These are phyloP conservation scores for Byasa hedistus DNA, from an alignment of 2,888 invertebrate genomes.

Conservation along the genomic window DNA sequence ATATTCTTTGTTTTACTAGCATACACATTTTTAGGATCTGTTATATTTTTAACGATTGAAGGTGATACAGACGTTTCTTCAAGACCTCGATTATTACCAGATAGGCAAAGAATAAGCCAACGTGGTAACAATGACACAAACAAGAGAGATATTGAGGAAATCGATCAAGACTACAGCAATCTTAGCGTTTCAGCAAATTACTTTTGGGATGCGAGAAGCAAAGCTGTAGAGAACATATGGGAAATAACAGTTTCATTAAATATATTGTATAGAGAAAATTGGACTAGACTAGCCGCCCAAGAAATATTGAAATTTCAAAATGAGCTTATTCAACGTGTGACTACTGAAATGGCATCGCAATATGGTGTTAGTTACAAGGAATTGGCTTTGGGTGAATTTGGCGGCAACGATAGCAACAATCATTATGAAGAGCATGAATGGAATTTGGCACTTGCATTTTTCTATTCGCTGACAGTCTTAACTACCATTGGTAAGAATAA, in stretches of 20 bases:
- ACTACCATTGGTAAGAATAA: constrained; percentile 91
- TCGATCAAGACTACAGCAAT: constrained; percentile 63
- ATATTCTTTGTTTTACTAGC: constrained; percentile 90
- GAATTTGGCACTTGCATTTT: constrained; percentile 94
- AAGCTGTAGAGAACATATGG: constrained; percentile 93
- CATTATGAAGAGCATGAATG: constrained; percentile 86
- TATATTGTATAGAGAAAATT: constrained; percentile 93
- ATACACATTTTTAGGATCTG: constrained; percentile 87
- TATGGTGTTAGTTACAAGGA: constrained; percentile 77
- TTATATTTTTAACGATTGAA: constrained; percentile 92
- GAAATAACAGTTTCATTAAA: constrained; percentile 92
- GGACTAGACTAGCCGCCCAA: constrained; percentile 90
- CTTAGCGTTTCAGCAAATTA: constrained; percentile 69
- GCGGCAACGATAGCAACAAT: constrained; percentile 60
- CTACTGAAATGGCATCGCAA: constrained; percentile 86
- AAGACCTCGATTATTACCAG: constrained; percentile 71
- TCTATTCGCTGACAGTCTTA: constrained; percentile 95
- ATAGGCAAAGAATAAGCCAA: constrained; percentile 73
- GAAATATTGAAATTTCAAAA: constrained; percentile 91
- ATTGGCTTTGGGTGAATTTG: constrained; percentile 75
- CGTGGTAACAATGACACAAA: constrained; percentile 68
- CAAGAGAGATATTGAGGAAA: constrained; percentile 63
- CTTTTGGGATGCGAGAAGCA: constrained; percentile 74
- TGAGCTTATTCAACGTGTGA: constrained; percentile 88
- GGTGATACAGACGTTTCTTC: constrained; percentile 81